These are phyloP conservation scores for Halictus ligatus DNA, from an alignment of 2,888 invertebrate species.

Conservation along the genomic window DNA sequence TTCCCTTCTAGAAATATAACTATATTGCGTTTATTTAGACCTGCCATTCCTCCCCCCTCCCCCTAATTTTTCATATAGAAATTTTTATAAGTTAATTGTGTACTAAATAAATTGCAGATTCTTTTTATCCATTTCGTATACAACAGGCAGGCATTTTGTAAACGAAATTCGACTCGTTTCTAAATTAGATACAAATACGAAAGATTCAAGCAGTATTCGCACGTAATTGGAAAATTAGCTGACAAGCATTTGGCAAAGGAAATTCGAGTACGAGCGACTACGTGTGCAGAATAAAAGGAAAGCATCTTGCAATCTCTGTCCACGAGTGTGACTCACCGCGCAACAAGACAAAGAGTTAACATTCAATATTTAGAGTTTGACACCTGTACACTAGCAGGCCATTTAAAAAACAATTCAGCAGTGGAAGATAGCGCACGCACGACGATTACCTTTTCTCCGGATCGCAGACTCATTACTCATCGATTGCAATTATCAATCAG, in stretches of 20 bases:
- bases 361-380: constrained; percentile 8
- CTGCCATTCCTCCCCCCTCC: no score
- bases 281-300: neutral
- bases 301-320: neutral
- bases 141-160: no score
- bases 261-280: neutral
- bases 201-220: neutral
- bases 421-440: neutral
- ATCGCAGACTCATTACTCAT: constrained; percentile 33
- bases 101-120: no score
- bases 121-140: no score
- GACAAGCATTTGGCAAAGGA: neutral
- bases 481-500: constrained; percentile 40
- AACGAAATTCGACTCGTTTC: no score
- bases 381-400: neutral
- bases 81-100: no score
- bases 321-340: neutral
- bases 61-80: no score
- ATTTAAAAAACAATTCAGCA: neutral
- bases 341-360: neutral
- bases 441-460: neutral
- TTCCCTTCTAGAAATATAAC: no score
- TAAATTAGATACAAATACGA: neutral
- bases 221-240: neutral
- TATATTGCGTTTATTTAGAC: no score